Base-by-base conservation (phyloP, 1,140 invertebrate genomes). In the Araneus ventricosus region DNA sequence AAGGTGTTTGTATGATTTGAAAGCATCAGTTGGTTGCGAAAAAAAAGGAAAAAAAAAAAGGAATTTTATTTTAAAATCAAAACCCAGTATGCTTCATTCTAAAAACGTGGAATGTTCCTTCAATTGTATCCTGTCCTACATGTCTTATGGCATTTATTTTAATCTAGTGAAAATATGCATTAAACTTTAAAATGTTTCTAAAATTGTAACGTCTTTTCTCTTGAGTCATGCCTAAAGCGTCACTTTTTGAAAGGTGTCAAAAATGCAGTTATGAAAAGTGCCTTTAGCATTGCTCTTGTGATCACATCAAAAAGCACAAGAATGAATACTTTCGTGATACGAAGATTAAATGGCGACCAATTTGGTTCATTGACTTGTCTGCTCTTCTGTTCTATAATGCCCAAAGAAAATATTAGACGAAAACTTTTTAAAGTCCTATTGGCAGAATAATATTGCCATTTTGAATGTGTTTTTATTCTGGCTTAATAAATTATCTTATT, bases 311-410 rank as follows among this genome's bases (percentile, higher is more conserved):
- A 87, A 87, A 57, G 52, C 24, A 59, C 57, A 22, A 20, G 70
- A 75, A 37, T 63, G 30, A 52, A 41, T 45, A n/a, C 59, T 88
- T 67, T 88, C 86, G 86, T 88, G 86, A 88, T 22, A 14, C 4
- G 6, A 70, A 88, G 86, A 88, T 88, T 88, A 88, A 67, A 61
- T 37, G 37, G 61, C 34, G 34, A 63, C 85, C 30, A 87, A 87
- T 87, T 52, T 87, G 57, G 34, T 61, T 67, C 22, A 37, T 45
- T 45, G 70, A 37, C 70, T 37, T 37, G 30, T 37, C 4, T 27
- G 41, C 80, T 24, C 39, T 45, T 45, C 27, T n/a, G 14, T 37
- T 75, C 6, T 34, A 34, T 6, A 30, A 37, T 7, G 70, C 14
- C 34, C 5, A 5, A 5, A 70, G 10, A 70, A 67, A 67, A 67